These are phyloP conservation scores for Phylloscopus whistleri DNA, from an alignment of 2,113 vertebrate genomes.

Conservation along the genomic window DNA sequence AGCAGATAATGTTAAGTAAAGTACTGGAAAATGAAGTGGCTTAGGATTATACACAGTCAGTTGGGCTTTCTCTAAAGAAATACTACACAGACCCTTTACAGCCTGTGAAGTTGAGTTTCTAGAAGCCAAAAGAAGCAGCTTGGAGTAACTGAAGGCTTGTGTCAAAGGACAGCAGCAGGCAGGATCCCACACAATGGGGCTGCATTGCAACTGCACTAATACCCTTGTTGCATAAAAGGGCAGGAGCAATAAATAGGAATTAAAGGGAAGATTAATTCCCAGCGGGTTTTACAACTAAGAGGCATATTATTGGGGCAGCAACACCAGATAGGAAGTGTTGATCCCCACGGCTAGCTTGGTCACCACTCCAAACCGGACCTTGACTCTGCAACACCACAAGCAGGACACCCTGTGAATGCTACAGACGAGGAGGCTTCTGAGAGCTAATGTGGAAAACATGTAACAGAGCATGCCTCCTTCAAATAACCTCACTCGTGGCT, in stretches of 20 bases:
- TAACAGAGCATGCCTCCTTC: not conserved
- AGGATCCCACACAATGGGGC: not conserved
- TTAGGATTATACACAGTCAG: not conserved
- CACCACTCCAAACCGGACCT: not conserved
- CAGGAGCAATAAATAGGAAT: not conserved
- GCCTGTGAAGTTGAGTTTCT: not conserved
- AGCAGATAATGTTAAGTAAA: not conserved
- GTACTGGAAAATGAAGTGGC: not conserved
- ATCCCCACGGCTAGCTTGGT: not conserved
- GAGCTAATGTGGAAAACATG: not conserved
- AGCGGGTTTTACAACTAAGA: not conserved
- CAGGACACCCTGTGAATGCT: fast-evolving
- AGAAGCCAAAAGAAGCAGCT: not conserved
- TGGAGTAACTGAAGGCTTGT: not conserved
- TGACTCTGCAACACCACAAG: fast-evolving
- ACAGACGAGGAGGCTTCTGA: fast-evolving
- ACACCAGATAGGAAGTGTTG: not conserved
- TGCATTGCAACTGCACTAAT: not conserved
- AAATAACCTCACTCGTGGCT: not conserved
- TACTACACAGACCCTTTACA: not conserved
- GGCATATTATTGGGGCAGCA: not conserved
- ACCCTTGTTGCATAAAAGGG: not conserved
- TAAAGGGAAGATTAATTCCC: not conserved
- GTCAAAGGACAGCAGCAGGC: constrained; percentile 11
- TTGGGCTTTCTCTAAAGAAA: constrained; percentile 16